phyloP scores from a whole-genome alignment of 2,888 invertebrate species.

The Synanthedon andrenaeformis region DNA sequence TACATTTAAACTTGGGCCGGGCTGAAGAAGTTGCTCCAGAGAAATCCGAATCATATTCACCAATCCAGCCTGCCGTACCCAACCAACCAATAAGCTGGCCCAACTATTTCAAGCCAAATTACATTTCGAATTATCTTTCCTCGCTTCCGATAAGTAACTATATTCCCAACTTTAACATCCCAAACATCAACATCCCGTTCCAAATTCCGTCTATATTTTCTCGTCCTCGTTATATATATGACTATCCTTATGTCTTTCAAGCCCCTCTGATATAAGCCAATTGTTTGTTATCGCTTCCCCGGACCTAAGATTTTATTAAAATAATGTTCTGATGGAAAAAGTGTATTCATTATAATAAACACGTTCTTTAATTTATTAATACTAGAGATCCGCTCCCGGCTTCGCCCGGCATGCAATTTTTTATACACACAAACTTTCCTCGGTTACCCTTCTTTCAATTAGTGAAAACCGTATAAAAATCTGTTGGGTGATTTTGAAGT shows the following conservation, averaged over 20 bases:
- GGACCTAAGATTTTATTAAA: too few relatives aligned
- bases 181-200: conserved; percentile 1
- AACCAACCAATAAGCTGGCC: not conserved
- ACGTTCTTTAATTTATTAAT: too few relatives aligned
- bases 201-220: conserved; percentile 1
- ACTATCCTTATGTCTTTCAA: not conserved
- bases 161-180: not conserved
- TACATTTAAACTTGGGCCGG: not conserved
- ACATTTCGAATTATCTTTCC: not conserved
- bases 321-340: too few relatives aligned
- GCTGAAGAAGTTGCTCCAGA: not conserved
- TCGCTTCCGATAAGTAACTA: not conserved
- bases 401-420: too few relatives aligned
- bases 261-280: not conserved
- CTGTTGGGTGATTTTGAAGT: too few relatives aligned
- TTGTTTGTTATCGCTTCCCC: too few relatives aligned
- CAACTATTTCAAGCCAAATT: not conserved
- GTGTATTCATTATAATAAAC: too few relatives aligned
- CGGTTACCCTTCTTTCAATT: too few relatives aligned
- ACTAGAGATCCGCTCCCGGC: too few relatives aligned
- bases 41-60: not conserved
- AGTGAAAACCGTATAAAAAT: too few relatives aligned
- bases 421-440: too few relatives aligned
- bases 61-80: not conserved
- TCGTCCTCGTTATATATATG: not conserved